These are phyloP conservation scores for Montipora cactus DNA, from an alignment of 64 coral and sea anemone species.

Conservation along the genomic window DNA sequence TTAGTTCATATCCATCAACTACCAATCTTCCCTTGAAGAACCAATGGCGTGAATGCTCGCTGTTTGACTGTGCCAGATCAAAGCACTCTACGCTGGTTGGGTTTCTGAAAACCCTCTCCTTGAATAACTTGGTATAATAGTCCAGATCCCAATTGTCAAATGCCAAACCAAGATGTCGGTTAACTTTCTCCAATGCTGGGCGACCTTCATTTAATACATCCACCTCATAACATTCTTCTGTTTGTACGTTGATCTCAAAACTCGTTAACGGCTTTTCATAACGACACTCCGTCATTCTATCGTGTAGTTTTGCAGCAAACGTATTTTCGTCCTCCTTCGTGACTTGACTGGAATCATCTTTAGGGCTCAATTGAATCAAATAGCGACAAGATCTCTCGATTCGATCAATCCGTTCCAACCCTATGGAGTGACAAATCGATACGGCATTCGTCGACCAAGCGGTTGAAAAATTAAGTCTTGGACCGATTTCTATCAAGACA, in stretches of 20 bases:
- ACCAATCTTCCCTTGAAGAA: slow-evolving; percentile 90
- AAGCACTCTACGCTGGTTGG: slow-evolving; percentile 98
- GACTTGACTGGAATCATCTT: slow-evolving; percentile 49
- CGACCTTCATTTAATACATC: slow-evolving; percentile 73
- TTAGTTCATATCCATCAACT: slow-evolving; percentile 84
- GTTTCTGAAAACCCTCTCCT: slow-evolving; percentile 83
- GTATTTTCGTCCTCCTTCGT: slow-evolving; percentile 82
- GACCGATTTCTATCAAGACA: slow-evolving; percentile 90
- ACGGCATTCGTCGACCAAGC: slow-evolving; percentile 97
- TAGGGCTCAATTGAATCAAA: slow-evolving; percentile 55
- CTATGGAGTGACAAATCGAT: slow-evolving; percentile 93
- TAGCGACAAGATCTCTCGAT: slow-evolving; percentile 87
- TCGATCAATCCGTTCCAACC: slow-evolving; percentile 82
- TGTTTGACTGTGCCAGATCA: slow-evolving; percentile 98
- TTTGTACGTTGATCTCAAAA: slow-evolving; percentile 70
- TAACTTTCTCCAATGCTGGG: slow-evolving; percentile 80
- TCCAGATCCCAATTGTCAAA: slow-evolving; percentile 97
- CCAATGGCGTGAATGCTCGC: slow-evolving; percentile 97
- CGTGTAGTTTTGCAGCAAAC: slow-evolving; percentile 77
- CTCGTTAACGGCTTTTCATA: slow-evolving; percentile 81
- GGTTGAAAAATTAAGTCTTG: slow-evolving; percentile 97
- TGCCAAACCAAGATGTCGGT: slow-evolving; percentile 88
- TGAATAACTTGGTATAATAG: slow-evolving; percentile 93
- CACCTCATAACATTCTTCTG: slow-evolving; percentile 85
- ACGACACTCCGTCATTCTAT: slow-evolving; percentile 94